Base-by-base conservation (phyloP, 1,140 invertebrate genomes). In the Trissolcus basalis region DNA sequence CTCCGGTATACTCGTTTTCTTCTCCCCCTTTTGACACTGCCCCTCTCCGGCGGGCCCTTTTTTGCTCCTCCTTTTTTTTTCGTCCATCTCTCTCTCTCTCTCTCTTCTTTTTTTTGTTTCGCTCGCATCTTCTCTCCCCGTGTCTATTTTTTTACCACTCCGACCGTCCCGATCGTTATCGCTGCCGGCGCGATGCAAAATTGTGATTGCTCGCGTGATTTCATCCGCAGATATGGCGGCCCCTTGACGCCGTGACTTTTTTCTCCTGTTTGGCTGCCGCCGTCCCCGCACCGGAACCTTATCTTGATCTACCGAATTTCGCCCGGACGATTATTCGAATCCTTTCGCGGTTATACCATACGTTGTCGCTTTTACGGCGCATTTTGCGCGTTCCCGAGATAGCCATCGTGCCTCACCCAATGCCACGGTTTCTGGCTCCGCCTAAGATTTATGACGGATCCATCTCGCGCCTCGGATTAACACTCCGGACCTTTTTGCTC, bases 1-100 rank as follows among this genome's bases (percentile, higher is more conserved):
- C 82, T 82, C 82, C 82, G 82, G 80, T 82, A 82, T 80, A 82
- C 79, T 82, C 64, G 68, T 83, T 80, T 80, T 79, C 77, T 76
- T 71, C 61, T 35, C 64, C 53, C 49, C 64, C 55, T 48, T 73
- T 54, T 56, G 19, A 67, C 60, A 67, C 70, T 39, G n/a, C 36
- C 45, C 36, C 58, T 43, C 61, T 45, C 41, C 51, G 68, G 48
- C 67, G 47, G 56, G 51, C 51, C 55, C 32, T 77, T 71, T 75
- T 56, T 51, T 48, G 13, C 50, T 48, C 14, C 33, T 44, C 43
- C n/a, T 43, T 4, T 9, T 41, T 16, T 27, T 39, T 9, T 33
- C 44, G 35, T 48, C 2, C 47, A 45, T 58, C 19, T 14, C 36
- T n/a, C 49, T 7, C 5, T n/a, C 11, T 67, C 14, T 16, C 58